phyloP scores from a whole-genome alignment of 2,113 vertebrate species.

The Rhinoptilus africanus region DNA sequence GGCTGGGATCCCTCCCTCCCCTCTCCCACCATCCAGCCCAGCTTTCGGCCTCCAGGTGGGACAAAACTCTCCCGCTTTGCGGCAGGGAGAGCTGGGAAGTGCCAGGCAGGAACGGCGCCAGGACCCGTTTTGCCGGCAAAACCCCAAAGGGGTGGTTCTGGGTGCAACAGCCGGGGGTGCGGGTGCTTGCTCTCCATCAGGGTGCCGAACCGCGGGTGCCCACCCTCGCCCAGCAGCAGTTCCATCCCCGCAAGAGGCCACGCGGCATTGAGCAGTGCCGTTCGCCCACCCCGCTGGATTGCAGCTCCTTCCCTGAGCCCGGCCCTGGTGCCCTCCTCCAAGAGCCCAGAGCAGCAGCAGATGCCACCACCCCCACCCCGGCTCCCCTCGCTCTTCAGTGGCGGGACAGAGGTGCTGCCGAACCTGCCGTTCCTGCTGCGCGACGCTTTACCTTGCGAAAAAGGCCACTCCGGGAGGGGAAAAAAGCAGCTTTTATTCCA shows the following conservation, averaged over 20 bases:
- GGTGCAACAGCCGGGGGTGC: background rate
- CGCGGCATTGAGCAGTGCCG: background rate
- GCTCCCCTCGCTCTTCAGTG: background rate
- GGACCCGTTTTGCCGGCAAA: background rate
- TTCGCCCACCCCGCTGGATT: accelerated
- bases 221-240: background rate
- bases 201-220: background rate
- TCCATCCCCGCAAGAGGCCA: accelerated
- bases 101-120: accelerated
- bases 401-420: accelerated
- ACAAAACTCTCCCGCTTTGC: background rate
- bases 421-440: accelerated
- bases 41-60: background rate
- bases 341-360: background rate
- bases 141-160: background rate
- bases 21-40: background rate
- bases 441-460: background rate
- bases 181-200: background rate
- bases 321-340: background rate
- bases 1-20: background rate
- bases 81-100: background rate
- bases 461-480: background rate
- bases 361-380: accelerated
- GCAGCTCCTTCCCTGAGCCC: accelerated
- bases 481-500: background rate